Evolutionary conservation across 1,140 invertebrate species (phyloP).

Genomic region (Bombus ignitus): DNA sequence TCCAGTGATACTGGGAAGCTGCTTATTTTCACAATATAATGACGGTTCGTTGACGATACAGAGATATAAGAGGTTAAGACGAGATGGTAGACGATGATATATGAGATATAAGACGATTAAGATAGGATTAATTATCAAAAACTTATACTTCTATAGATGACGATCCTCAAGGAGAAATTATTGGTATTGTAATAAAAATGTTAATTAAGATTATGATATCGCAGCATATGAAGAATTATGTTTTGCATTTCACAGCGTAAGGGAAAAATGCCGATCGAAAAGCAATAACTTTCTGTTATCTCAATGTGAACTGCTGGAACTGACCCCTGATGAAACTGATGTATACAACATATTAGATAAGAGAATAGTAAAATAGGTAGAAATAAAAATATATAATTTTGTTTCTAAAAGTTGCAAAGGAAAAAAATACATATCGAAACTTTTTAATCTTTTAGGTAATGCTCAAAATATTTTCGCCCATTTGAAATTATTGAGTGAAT

Average conservation of each 20-base stretch:
- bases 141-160: too few relatives aligned
- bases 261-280: neutral
- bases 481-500: neutral
- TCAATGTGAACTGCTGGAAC: neutral
- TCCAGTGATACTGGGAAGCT: neutral
- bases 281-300: neutral
- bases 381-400: too few relatives aligned
- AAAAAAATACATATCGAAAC: neutral
- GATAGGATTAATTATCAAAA: too few relatives aligned
- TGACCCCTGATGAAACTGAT: neutral
- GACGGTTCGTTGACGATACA: neutral
- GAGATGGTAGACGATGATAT: too few relatives aligned
- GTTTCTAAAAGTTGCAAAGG: too few relatives aligned
- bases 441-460: too few relatives aligned
- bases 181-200: too few relatives aligned
- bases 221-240: too few relatives aligned
- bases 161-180: too few relatives aligned
- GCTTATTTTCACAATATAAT: too few relatives aligned
- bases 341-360: neutral
- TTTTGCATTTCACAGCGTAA: neutral
- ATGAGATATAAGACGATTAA: neutral
- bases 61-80: too few relatives aligned
- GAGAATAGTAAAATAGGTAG: neutral
- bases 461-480: fast-evolving
- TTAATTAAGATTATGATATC: too few relatives aligned